phyloP scores from a whole-genome alignment of 2,888 invertebrate species.

The Cataglyphis rosenhaueri region DNA sequence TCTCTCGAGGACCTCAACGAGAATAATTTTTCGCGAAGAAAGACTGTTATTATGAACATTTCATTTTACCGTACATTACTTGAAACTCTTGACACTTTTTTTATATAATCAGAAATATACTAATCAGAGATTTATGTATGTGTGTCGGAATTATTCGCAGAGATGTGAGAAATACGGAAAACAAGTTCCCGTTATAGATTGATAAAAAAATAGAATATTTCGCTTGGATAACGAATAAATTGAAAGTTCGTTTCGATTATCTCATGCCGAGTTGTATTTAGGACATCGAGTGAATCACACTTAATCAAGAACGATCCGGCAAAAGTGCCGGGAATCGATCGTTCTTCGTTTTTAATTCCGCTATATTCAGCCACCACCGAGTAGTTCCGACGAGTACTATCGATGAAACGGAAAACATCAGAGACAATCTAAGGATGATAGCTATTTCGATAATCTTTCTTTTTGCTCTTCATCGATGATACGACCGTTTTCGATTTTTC shows the following conservation, averaged over 20 bases:
- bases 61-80: not conserved
- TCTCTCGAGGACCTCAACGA: not conserved
- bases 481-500: constrained; percentile 5
- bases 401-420: constrained; percentile 20
- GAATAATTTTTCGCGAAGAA: constrained; percentile 30
- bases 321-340: constrained; percentile 56
- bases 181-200: constrained; percentile 31
- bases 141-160: not conserved
- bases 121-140: not conserved
- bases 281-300: constrained; percentile 35
- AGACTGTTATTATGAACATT: not conserved
- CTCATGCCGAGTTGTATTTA: constrained; percentile 41
- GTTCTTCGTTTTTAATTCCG: constrained; percentile 53
- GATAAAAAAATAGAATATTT: constrained; percentile 42
- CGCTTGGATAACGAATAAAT: constrained; percentile 34
- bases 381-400: constrained; percentile 38
- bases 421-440: constrained; percentile 38
- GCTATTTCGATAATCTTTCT: constrained; percentile 36
- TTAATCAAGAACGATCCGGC: constrained; percentile 62
- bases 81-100: not conserved
- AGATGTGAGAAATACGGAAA: constrained; percentile 5
- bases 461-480: constrained; percentile 26
- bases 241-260: constrained; percentile 44
- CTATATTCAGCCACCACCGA: constrained; percentile 48
- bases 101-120: not conserved